phyloP scores from a whole-genome alignment of 2,888 invertebrate species.

The Coelopa pilipes region DNA sequence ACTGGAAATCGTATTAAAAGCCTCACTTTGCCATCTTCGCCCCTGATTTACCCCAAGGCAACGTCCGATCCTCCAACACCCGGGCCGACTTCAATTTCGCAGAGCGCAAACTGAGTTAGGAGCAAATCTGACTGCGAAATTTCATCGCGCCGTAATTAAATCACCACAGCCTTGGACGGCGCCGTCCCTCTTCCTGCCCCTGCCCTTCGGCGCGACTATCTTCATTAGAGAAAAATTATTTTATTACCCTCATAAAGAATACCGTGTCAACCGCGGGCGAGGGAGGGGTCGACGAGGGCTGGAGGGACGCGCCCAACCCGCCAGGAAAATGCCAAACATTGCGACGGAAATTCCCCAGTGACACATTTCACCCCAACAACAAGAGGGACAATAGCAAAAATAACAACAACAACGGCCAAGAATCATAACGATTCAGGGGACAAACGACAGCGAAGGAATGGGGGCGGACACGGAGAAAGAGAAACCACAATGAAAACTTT shows the following conservation, averaged over 20 bases:
- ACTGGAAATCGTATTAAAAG: not conserved
- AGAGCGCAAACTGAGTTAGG: too few species aligned
- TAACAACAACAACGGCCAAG: too few species aligned
- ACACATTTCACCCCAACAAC: not conserved
- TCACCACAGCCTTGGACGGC: not conserved
- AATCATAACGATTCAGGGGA: too few species aligned
- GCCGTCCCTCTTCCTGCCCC: too few species aligned
- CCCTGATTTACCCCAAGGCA: too few species aligned
- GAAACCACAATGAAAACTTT: not conserved
- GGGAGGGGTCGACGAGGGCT: too few species aligned
- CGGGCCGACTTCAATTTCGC: too few species aligned
- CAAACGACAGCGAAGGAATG: not conserved
- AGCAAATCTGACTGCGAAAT: not conserved
- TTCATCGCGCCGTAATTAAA: not conserved
- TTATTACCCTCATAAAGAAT: conserved; percentile 29
- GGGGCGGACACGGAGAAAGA: not conserved
- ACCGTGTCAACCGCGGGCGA: too few species aligned
- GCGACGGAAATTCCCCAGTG: not conserved
- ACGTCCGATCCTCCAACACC: too few species aligned
- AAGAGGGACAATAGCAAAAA: not conserved
- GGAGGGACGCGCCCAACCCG: too few species aligned
- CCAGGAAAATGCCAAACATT: not conserved
- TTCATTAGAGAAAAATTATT: conserved; percentile 15
- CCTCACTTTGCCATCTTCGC: not conserved
- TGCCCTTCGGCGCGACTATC: not conserved